Evolutionary conservation across 1,140 invertebrate genomes (phyloP).

Genomic region (Venustaconcha ellipsiformis): DNA sequence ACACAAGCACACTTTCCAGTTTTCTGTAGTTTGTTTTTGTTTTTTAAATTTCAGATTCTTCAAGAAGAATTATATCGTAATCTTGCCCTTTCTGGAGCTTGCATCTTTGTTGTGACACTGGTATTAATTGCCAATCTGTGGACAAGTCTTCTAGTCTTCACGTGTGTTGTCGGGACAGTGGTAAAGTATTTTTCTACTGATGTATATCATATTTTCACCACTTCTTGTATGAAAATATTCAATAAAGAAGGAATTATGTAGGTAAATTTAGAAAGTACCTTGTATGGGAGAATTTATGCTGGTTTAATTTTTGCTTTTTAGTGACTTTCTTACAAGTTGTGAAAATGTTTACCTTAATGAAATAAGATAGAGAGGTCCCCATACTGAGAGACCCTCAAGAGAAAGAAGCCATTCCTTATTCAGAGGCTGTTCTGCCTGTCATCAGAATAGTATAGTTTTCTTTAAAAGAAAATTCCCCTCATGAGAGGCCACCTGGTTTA

Average conservation of each 20-base stretch:
- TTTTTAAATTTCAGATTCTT: conserved; percentile 67
- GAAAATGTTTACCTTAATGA: neutral
- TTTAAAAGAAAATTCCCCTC: too few relatives aligned
- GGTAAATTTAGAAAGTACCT: neutral
- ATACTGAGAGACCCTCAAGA: too few relatives aligned
- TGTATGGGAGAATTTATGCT: neutral
- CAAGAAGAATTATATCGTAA: conserved; percentile 80
- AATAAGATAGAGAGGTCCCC: too few relatives aligned
- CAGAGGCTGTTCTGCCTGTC: too few relatives aligned
- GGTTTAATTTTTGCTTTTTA: neutral
- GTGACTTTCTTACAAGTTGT: neutral
- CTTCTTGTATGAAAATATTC: neutral
- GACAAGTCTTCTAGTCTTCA: conserved; percentile 83
- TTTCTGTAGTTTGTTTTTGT: too few relatives aligned
- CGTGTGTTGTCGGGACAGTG: conserved; percentile 82
- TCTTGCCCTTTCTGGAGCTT: conserved; percentile 81
- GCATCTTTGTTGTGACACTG: conserved; percentile 84
- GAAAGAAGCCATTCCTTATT: too few relatives aligned
- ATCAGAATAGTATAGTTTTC: too few relatives aligned
- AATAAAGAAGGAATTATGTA: neutral
- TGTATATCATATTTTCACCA: neutral
- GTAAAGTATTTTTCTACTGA: conserved; percentile 46
- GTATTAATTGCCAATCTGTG: conserved; percentile 84
- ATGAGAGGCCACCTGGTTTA: too few relatives aligned
- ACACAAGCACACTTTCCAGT: too few relatives aligned